Percentiles rank a stretch among this genome's conserved stretches.
Evolutionary conservation across 2,113 vertebrate species (phyloP).

Genomic region (Oceanodroma tethys): DNA sequence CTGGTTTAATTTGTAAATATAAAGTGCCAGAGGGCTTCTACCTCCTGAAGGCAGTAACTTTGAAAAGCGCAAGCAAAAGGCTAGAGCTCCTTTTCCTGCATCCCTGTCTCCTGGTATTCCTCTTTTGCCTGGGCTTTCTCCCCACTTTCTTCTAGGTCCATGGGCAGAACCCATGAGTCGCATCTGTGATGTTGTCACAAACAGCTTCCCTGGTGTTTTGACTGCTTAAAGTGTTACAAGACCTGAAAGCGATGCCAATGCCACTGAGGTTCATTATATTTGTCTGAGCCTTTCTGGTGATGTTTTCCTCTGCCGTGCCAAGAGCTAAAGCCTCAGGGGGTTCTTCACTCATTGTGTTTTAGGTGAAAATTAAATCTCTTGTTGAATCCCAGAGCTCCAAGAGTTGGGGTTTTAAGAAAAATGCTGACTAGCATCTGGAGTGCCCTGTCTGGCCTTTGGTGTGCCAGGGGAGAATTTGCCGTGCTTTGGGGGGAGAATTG

Average conservation of each 20-base stretch:
- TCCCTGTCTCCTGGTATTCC: background rate
- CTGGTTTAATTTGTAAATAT: background rate
- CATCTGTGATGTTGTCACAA: background rate
- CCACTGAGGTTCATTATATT: background rate
- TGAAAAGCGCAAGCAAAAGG: background rate
- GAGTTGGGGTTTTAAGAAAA: background rate
- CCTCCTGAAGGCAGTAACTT: background rate
- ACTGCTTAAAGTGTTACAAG: background rate
- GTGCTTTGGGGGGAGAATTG: background rate
- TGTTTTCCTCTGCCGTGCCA: background rate
- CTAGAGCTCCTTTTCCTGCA: background rate
- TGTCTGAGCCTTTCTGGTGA: background rate
- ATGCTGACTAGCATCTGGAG: background rate
- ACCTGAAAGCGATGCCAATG: background rate
- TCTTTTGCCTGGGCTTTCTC: background rate
- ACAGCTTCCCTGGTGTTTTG: background rate
- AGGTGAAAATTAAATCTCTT: slow-evolving; percentile 13
- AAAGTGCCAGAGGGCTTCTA: background rate
- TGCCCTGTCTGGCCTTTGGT: background rate
- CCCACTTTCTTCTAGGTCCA: background rate
- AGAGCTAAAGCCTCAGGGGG: background rate
- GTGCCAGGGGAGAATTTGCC: background rate
- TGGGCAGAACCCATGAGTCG: rapidly evolving
- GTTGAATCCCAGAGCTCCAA: background rate
- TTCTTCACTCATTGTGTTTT: background rate